These are phyloP conservation scores for Serilophus lunatus DNA, from an alignment of 2,113 vertebrate species.

Conservation along the genomic window DNA sequence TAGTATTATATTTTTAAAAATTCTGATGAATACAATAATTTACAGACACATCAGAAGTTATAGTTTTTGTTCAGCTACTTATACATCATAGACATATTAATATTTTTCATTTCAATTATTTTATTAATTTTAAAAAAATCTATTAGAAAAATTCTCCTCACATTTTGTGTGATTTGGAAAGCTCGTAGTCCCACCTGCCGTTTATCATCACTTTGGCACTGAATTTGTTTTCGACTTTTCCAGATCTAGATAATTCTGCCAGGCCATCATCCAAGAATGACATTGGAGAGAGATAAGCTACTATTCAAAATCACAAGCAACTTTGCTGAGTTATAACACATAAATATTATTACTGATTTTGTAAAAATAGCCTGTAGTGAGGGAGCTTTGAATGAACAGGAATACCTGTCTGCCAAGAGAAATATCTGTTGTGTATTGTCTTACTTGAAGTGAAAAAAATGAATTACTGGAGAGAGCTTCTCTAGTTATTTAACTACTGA, in stretches of 20 bases:
- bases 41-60: background rate
- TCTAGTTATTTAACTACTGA: background rate
- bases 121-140: background rate
- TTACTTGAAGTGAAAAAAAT: background rate
- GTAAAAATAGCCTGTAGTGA: background rate
- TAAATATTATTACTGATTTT: background rate
- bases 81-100: background rate
- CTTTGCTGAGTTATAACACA: background rate
- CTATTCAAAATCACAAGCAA: background rate
- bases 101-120: background rate
- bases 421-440: background rate
- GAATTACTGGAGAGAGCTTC: background rate
- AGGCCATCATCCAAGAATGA: background rate
- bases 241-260: background rate
- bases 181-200: background rate
- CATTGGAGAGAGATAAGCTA: background rate
- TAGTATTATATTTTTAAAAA: background rate
- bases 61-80: background rate
- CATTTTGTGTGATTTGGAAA: background rate
- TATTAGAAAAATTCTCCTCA: background rate
- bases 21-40: background rate
- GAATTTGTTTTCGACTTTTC: slow-evolving; percentile 7
- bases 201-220: background rate
- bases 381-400: background rate
- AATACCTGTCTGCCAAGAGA: background rate